Conservation (phyloP, 2,888 invertebrate species). For the Boloria selene region DNA sequence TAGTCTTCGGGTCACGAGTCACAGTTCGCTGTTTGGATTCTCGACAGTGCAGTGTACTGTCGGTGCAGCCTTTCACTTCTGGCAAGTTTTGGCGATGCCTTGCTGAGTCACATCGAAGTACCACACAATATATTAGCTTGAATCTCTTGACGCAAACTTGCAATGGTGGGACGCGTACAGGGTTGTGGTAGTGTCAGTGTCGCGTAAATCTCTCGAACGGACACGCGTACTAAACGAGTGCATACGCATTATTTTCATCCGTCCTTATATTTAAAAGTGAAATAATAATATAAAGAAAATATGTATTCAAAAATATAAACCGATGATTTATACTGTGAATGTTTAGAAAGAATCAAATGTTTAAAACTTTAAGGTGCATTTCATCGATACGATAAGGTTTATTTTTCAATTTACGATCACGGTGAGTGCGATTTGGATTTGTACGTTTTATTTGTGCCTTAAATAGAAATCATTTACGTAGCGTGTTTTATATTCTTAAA, state of each 20-base stretch:
- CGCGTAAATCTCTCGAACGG: constrained; percentile 40
- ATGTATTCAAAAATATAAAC: constrained; percentile 10
- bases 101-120: constrained; percentile 4
- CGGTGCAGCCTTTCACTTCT: constrained; percentile 29
- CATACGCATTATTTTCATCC: constrained; percentile 6
- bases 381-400: constrained; percentile 51
- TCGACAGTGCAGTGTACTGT: constrained; percentile 12
- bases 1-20: constrained; percentile 7
- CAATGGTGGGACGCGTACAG: constrained; percentile 43
- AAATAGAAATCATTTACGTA: constrained; percentile 8
- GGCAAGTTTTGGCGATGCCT: constrained; percentile 25
- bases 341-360: constrained; percentile 9
- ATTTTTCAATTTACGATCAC: constrained; percentile 61
- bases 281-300: neutral
- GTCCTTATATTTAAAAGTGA: neutral
- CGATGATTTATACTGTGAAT: constrained; percentile 12
- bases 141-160: constrained; percentile 23
- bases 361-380: constrained; percentile 28
- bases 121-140: constrained; percentile 9
- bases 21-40: constrained; percentile 1
- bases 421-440: constrained; percentile 59
- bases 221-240: constrained; percentile 36
- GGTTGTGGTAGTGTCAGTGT: constrained; percentile 43
- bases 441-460: constrained; percentile 27
- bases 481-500: neutral